Conservation (phyloP, 2,113 vertebrate genomes). For the Mirounga angustirostris region DNA sequence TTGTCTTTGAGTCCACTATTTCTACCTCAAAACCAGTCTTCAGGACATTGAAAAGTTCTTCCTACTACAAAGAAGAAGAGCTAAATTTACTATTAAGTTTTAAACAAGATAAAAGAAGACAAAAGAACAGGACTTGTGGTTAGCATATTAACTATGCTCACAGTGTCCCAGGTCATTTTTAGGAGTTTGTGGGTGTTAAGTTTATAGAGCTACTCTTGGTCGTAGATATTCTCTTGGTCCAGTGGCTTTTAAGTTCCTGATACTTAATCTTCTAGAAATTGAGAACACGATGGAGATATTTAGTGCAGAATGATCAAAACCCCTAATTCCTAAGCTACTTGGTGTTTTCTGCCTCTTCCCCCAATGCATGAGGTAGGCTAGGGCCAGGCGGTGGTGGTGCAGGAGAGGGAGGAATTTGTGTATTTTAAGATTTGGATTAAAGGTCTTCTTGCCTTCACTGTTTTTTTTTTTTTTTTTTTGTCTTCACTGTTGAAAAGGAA, state of each 20-base stretch:
- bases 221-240: background rate
- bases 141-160: conserved; percentile 26
- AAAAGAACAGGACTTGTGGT: background rate
- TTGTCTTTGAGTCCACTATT: background rate
- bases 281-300: background rate
- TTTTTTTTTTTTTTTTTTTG: background rate
- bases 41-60: conserved; percentile 3
- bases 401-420: background rate
- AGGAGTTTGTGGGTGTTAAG: conserved; percentile 31
- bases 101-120: conserved; percentile 25
- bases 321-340: background rate
- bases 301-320: background rate
- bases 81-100: background rate
- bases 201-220: background rate
- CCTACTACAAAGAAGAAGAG: background rate
- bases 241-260: conserved; percentile 42
- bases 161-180: background rate
- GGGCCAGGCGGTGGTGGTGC: background rate
- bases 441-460: background rate
- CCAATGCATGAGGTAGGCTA: background rate
- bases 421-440: conserved; percentile 39
- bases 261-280: conserved; percentile 45
- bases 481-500: conserved; percentile 29
- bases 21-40: conserved; percentile 26
- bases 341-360: background rate